Conservation (phyloP, 2,888 invertebrate species). For the Eilema depressum region DNA sequence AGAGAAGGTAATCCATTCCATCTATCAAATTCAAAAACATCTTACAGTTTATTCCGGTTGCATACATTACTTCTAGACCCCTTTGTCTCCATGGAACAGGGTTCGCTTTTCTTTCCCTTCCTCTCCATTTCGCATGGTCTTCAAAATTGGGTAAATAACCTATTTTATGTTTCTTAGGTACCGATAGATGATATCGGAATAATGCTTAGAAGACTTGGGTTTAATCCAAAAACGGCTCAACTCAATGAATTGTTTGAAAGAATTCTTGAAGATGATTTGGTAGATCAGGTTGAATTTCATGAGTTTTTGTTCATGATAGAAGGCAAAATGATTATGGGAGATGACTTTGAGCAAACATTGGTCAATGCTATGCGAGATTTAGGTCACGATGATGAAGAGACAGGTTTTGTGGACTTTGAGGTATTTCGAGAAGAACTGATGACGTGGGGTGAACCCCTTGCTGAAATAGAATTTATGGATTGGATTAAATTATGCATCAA, state of each 20-base stretch:
- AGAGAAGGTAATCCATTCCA: conserved; percentile 65
- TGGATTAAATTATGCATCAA: conserved; percentile 70
- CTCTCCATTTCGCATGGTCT: not conserved
- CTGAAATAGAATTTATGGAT: conserved; percentile 75
- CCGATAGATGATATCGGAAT: conserved; percentile 65
- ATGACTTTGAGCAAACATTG: conserved; percentile 74
- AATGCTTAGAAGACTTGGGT: conserved; percentile 78
- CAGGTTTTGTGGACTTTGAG: conserved; percentile 68
- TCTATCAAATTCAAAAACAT: not conserved
- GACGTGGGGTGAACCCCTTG: conserved; percentile 76
- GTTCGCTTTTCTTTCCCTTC: not conserved
- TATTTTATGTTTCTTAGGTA: conserved; percentile 56
- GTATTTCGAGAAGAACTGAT: conserved; percentile 70
- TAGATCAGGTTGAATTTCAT: conserved; percentile 77
- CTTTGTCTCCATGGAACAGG: too few relatives aligned
- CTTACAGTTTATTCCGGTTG: not conserved
- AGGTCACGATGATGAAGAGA: conserved; percentile 74
- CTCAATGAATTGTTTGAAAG: conserved; percentile 63
- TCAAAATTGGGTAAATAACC: not conserved
- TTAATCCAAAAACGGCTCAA: conserved; percentile 78
- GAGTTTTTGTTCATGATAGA: conserved; percentile 81
- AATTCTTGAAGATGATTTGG: conserved; percentile 78
- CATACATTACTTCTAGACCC: not conserved
- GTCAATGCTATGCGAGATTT: conserved; percentile 74
- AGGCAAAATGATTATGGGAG: conserved; percentile 77